These are phyloP conservation scores for Ormyrus pomaceus DNA, from an alignment of 2,888 invertebrate species.

Conservation along the genomic window DNA sequence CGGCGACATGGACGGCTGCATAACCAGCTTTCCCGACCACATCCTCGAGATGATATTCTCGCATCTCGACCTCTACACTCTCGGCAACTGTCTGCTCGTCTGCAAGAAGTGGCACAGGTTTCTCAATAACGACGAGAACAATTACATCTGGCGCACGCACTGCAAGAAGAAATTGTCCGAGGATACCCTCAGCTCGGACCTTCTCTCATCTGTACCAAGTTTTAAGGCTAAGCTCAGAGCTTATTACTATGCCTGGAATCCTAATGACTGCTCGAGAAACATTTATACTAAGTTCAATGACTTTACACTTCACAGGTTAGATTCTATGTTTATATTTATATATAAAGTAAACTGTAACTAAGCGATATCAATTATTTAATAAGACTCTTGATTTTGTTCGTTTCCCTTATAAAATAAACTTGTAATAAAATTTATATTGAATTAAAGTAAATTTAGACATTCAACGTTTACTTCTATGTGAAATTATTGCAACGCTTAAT, in stretches of 20 bases:
- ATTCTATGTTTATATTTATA: neutral
- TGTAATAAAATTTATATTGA: no score
- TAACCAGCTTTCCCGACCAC: slow-evolving; percentile 79
- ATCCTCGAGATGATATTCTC: slow-evolving; percentile 94
- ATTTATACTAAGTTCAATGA: slow-evolving; percentile 97
- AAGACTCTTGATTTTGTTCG: no score
- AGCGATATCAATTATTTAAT: no score
- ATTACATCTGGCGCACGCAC: slow-evolving; percentile 95
- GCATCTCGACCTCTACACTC: slow-evolving; percentile 90
- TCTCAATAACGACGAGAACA: slow-evolving; percentile 89
- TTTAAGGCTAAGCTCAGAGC: slow-evolving; percentile 96
- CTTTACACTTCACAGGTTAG: slow-evolving; percentile 93
- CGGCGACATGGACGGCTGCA: slow-evolving; percentile 79
- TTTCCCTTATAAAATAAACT: no score
- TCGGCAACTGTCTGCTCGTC: slow-evolving; percentile 92
- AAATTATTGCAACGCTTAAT: no score
- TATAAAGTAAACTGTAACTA: no score
- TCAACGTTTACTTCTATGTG: no score
- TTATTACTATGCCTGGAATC: slow-evolving; percentile 97
- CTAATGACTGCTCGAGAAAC: slow-evolving; percentile 97
- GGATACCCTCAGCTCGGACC: slow-evolving; percentile 92
- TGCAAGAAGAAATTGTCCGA: slow-evolving; percentile 91
- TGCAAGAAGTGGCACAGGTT: slow-evolving; percentile 96
- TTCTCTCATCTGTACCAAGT: slow-evolving; percentile 90
- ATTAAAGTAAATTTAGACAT: no score